These are phyloP conservation scores for Dendrocincla fuliginosa DNA, from an alignment of 2,797 vertebrate genomes.

Conservation along the genomic window DNA sequence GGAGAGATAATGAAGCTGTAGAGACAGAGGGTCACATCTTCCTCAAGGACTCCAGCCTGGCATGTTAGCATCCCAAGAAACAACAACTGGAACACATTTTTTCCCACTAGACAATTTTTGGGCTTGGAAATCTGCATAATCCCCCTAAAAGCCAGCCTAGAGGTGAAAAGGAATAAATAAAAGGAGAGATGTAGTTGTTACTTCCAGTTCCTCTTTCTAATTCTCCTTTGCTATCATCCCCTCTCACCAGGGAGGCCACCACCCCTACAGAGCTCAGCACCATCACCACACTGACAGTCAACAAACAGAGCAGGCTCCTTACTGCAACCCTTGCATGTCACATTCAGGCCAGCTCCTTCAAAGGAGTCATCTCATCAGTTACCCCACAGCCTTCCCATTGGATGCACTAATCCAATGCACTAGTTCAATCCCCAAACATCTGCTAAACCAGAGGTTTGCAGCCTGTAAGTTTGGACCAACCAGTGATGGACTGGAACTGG, in stretches of 20 bases:
- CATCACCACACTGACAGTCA: neutral
- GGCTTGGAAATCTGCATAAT: neutral
- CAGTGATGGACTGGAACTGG: neutral
- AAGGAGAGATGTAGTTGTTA: neutral
- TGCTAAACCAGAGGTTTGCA: neutral
- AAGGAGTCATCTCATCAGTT: neutral
- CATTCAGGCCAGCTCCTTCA: neutral
- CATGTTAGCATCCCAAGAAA: neutral
- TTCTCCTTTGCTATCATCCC: neutral
- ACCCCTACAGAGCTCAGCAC: accelerated
- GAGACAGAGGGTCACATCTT: neutral
- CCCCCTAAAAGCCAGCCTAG: neutral
- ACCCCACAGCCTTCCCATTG: neutral
- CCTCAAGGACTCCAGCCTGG: neutral
- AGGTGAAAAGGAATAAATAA: neutral
- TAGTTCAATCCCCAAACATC: neutral
- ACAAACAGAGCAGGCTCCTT: neutral
- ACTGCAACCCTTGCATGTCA: accelerated
- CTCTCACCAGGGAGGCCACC: neutral
- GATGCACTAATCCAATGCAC: neutral
- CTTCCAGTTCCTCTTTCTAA: neutral
- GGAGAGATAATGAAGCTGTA: neutral
- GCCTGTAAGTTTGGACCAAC: neutral
- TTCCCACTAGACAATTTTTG: neutral
- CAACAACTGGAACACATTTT: neutral